These are phyloP conservation scores for Acropora tenuis DNA, from an alignment of 64 coral and sea anemone genomes.

Conservation along the genomic window DNA sequence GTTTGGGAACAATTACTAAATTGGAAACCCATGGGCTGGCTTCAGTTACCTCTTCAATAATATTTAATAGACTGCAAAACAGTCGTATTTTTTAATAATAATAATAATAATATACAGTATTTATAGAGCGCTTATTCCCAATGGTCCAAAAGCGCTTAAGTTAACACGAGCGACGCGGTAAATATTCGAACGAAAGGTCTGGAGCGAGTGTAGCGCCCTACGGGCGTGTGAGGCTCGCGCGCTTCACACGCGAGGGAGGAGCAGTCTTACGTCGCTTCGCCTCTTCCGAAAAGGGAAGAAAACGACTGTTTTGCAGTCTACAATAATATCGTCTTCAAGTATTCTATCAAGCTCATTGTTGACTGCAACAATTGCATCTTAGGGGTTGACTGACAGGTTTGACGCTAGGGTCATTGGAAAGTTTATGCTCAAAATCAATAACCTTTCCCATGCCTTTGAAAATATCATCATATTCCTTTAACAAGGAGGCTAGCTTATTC, in stretches of 20 bases:
- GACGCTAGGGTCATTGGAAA: neutral
- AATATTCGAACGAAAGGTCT: too few species aligned
- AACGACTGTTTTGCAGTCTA: too few species aligned
- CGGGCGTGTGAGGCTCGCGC: too few species aligned
- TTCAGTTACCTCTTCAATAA: slow-evolving; percentile 9
- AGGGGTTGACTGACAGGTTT: neutral
- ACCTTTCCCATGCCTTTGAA: neutral
- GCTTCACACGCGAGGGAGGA: too few species aligned
- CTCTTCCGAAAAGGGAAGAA: too few species aligned
- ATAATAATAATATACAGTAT: too few species aligned
- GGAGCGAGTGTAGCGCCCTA: too few species aligned
- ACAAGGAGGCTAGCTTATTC: neutral
- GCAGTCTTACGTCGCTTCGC: too few species aligned
- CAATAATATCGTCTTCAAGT: neutral
- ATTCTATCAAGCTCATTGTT: neutral
- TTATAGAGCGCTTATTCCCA: too few species aligned
- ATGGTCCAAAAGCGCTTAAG: too few species aligned
- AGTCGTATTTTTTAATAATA: too few species aligned
- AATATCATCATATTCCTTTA: neutral
- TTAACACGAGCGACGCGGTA: too few species aligned
- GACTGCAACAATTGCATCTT: neutral
- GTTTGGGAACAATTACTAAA: neutral
- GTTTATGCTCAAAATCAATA: slow-evolving; percentile 4
- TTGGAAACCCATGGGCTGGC: slow-evolving; percentile 2
- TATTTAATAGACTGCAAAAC: neutral